Percentiles rank a stretch among this genome's conserved stretches.
Conservation (phyloP, 1,140 invertebrate genomes). For the Aphidius ervi region DNA sequence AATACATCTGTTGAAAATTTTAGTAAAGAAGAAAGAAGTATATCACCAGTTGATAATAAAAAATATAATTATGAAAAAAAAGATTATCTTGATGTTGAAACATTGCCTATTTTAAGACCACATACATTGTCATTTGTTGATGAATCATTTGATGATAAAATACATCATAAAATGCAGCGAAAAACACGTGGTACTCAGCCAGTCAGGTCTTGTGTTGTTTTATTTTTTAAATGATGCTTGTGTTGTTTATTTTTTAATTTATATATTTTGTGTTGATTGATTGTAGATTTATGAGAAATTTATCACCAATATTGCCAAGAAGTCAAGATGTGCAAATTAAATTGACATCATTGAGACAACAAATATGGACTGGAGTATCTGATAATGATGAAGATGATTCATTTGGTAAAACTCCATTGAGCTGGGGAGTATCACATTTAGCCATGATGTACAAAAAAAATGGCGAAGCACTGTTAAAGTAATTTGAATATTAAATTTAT, state of each 20-base stretch:
- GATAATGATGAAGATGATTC: constrained; percentile 7
- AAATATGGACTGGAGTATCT: constrained; percentile 56
- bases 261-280: no score
- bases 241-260: constrained; percentile 14
- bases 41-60: constrained; percentile 6
- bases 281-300: constrained; percentile 30
- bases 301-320: constrained; percentile 37
- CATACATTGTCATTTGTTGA: constrained; percentile 55
- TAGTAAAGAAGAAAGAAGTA: constrained; percentile 19
- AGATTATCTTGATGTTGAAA: constrained; percentile 15
- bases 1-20: constrained; percentile 14
- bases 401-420: constrained; percentile 49
- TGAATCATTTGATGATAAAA: constrained; percentile 44
- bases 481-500: constrained; percentile 20
- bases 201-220: constrained; percentile 34
- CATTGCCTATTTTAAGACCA: constrained; percentile 40
- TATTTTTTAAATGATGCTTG: constrained; percentile 11
- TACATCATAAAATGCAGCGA: constrained; percentile 43
- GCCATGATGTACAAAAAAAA: constrained; percentile 54
- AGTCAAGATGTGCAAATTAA: constrained; percentile 56
- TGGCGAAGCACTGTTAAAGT: constrained; percentile 55
- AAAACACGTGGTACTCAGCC: constrained; percentile 49
- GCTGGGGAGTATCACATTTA: constrained; percentile 59
- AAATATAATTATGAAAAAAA: constrained; percentile 19
- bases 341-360: constrained; percentile 54